Base-by-base conservation (phyloP, 1,140 invertebrate species). In the Drosophila nikananu region DNA sequence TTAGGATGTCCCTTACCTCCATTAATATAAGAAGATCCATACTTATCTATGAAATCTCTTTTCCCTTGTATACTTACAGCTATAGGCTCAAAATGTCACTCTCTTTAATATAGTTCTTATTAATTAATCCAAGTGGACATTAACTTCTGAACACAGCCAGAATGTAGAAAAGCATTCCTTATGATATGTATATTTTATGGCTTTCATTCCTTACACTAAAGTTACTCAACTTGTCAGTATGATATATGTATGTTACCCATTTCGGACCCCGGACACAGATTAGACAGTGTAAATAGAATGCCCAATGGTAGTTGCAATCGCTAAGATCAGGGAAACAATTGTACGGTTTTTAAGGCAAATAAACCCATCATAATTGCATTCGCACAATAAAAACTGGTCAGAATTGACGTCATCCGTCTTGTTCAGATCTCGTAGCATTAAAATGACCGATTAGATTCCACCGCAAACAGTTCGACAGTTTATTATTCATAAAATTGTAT, bases 401-500 rank as follows among this genome's bases (percentile, higher is more conserved):
- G 25, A 41, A 75, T 55, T 76, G 73, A 58, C 70, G 73, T 75
- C 52, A 76, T 58, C 27, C n/a, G 67, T 67, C 72, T 65, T 80
- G 65, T 66, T 57, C 52, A 80, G 81, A 83, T 83, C 73, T 80
- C 72, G 73, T 84, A 60, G 63, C 44, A 70, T 52, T 37, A 39
- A 63, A 72, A 72, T 83, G 77, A 80, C 77, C 66, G 75, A 70
- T 70, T 73, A 78, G 51, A 64, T 42, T 21, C 76, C 65, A 21
- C n/a, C 44, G 21, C 44, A 41, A 37, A 17, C 52, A 10, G 52
- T 57, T 57, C 21, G 54, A 64, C 58, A 74, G 71, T 76, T 67
- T 74, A 74, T 66, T 83, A 81, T 80, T 63, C 77, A 84, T 83
- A 77, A 71, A 80, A 25, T 25, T n/a, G 0, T 39, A 57, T 57